Evolutionary conservation across 1,140 invertebrate genomes (phyloP), one percentile per base, ranked within the genome.

Genomic region (Hormaphis cornu): DNA sequence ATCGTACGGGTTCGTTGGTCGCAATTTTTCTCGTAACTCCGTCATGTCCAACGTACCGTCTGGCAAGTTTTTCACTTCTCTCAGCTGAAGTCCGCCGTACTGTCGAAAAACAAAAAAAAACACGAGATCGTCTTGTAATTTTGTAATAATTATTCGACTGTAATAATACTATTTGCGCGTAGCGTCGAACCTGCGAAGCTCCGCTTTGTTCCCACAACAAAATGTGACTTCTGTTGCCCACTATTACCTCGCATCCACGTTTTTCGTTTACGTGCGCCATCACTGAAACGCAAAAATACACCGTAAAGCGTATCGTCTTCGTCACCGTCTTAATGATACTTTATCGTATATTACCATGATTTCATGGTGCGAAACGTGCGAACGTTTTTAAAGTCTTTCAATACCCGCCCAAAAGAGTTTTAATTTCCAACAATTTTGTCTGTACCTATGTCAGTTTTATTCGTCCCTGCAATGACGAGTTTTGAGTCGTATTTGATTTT

Each of bases 11-110:
- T 58, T 46, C 4, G 18, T 14, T 0, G 69, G 42, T 22, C 69
- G 52, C 18, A 59, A 33, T 35, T 44, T 40, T 7, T 35, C 20
- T 69, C 85, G 77, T 33, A 97, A 75, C 74, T 86, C 85, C 3
- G 83, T 75, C 1, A 98, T 74, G 75, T 86, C 84, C 74, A 96
- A 94, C 2, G 93, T 95, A 12, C 95, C 95, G 77, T 97, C 90
- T 0, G 81, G 75, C 3, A 86, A 82, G 74, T 93, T 97, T 26
- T 80, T 79, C 7, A 97, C 74, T 1, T 86, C 82, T 35, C 84
- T 83, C 20, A 90, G 75, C 70, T 87, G 84, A 1, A 95, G 86
- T 9, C 93, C 91, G 10, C 83, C 95, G 61, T 96, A 79, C 79
- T 93, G 83, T 16, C 42, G 66, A 69, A 30, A 48, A 16, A 54